Conservation (phyloP, 1,140 invertebrate genomes). For the Cardiocondyla obscurior region DNA sequence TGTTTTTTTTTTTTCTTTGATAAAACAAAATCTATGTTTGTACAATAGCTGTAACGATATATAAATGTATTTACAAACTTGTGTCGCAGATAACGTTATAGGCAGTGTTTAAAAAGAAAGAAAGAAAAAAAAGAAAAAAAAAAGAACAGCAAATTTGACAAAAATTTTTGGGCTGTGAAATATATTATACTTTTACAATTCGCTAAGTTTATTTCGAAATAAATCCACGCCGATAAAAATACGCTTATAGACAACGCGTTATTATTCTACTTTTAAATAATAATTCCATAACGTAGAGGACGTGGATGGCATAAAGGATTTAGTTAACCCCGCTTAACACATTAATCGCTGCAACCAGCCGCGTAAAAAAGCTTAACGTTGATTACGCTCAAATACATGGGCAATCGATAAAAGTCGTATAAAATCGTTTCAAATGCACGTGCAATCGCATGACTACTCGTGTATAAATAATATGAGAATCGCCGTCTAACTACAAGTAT, state of each 20-base stretch:
- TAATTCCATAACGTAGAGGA: neutral
- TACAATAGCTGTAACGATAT: neutral
- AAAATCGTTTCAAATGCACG: constrained; percentile 80
- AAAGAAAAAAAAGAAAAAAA: neutral
- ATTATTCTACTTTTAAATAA: constrained; percentile 43
- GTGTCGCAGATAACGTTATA: neutral
- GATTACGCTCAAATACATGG: constrained; percentile 72
- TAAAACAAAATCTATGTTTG: neutral
- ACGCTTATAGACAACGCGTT: neutral
- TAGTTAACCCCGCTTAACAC: constrained; percentile 57
- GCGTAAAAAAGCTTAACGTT: constrained; percentile 53
- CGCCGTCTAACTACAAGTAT: constrained; percentile 66
- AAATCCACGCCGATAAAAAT: neutral
- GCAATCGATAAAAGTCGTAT: constrained; percentile 80
- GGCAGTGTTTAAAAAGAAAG: neutral
- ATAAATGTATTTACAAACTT: neutral
- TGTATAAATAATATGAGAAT: constrained; percentile 74
- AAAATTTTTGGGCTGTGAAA: constrained; percentile 20
- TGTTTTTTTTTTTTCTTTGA: too few species aligned
- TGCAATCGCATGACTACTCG: constrained; percentile 76
- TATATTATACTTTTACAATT: constrained; percentile 36
- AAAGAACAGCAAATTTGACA: neutral
- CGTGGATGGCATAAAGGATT: constrained; percentile 24
- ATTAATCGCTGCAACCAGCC: constrained; percentile 56
- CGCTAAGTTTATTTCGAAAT: neutral